A percentile compares a stretch with the other conserved stretches of the same genome.
These are phyloP conservation scores for Scaptomyza caliginosa DNA, from an alignment of 2,888 invertebrate species.

Conservation along the genomic window DNA sequence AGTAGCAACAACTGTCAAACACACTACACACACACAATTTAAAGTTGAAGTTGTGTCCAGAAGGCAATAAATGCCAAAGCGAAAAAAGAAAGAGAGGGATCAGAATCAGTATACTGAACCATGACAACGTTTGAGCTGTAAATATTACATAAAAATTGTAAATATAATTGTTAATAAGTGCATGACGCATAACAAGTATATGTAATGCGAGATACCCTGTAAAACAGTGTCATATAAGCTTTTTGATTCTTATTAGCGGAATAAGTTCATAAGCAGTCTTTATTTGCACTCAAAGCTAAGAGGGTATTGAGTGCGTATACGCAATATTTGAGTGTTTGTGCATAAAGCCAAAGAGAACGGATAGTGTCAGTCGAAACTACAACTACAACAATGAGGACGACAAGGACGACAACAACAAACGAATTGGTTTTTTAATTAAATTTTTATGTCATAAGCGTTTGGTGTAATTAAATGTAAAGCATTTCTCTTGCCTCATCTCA, in stretches of 20 bases:
- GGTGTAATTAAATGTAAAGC: conserved; percentile 54
- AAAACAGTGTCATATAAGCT: background rate
- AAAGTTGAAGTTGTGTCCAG: conserved; percentile 8
- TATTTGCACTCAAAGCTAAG: background rate
- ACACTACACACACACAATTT: conserved; percentile 1
- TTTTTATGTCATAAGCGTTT: conserved; percentile 52
- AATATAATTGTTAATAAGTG: conserved; percentile 43
- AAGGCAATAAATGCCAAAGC: conserved; percentile 23
- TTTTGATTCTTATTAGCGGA: too few relatives aligned
- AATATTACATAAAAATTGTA: conserved; percentile 17
- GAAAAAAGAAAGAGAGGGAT: background rate
- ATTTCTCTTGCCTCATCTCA: background rate
- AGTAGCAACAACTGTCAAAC: conserved; percentile 12
- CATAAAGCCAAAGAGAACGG: conserved; percentile 24
- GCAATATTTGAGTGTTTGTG: conserved; percentile 43
- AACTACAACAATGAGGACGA: conserved; percentile 13
- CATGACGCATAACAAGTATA: background rate
- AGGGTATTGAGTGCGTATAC: conserved; percentile 19
- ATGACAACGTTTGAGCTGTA: conserved; percentile 39
- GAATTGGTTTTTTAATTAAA: conserved; percentile 63
- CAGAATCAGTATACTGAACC: conserved; percentile 7
- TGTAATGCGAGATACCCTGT: conserved; percentile 15
- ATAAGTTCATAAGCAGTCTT: too few relatives aligned
- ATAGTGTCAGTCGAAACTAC: conserved; percentile 14
- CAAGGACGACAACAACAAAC: conserved; percentile 35